Conservation (phyloP, 2,888 invertebrate genomes). For the Cosmia pyralina region DNA sequence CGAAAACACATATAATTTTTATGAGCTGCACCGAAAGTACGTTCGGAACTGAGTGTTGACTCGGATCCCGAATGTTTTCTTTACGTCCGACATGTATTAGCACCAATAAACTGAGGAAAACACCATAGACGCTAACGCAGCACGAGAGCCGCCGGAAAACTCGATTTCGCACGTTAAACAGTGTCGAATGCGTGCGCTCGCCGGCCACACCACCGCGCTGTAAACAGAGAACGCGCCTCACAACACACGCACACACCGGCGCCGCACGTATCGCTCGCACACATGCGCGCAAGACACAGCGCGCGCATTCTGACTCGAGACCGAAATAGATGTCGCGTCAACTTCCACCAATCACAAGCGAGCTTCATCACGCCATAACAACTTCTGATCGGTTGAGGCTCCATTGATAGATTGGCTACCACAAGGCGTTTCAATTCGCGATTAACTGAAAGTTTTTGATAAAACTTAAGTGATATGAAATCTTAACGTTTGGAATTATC, state of each 20-base stretch:
- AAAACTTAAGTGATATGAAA: conserved; percentile 86
- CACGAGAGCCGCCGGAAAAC: conserved; percentile 84
- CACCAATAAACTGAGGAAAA: conserved; percentile 85
- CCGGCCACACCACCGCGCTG: conserved; percentile 89
- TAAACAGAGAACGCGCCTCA: conserved; percentile 88
- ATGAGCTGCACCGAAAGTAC: conserved; percentile 84
- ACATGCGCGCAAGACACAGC: conserved; percentile 72
- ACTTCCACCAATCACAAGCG: conserved; percentile 78
- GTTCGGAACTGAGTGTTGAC: conserved; percentile 69
- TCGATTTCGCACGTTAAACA: conserved; percentile 81
- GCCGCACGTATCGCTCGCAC: conserved; percentile 73
- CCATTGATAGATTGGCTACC: conserved; percentile 85
- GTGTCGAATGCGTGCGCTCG: conserved; percentile 92
- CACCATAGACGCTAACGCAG: conserved; percentile 83
- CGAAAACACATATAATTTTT: conserved; percentile 86
- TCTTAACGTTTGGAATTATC: conserved; percentile 78
- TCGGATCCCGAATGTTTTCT: conserved; percentile 76
- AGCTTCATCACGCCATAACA: conserved; percentile 79
- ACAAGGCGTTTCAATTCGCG: conserved; percentile 86
- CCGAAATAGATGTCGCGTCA: conserved; percentile 88
- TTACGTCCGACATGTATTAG: conserved; percentile 80
- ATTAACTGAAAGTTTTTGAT: conserved; percentile 88
- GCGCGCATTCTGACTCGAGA: conserved; percentile 82
- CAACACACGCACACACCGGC: conserved; percentile 85
- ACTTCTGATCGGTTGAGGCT: conserved; percentile 80